Conservation (phyloP, 2,797 vertebrate genomes). For the Australoheros facetus region DNA sequence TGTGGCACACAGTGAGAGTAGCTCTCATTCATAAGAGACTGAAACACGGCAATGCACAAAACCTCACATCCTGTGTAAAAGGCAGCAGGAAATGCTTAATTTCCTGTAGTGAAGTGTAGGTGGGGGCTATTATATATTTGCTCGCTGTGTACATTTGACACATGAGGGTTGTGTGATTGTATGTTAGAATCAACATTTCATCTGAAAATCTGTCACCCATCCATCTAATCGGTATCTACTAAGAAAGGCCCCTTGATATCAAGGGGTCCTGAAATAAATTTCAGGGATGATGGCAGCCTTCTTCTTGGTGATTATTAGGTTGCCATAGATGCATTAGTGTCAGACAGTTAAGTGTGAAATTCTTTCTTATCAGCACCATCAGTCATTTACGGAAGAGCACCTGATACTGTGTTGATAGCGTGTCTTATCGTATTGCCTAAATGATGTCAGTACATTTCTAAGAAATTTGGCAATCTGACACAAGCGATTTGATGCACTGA, state of each 20-base stretch:
- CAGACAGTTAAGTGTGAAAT: slow-evolving; percentile 7
- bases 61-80: slow-evolving; percentile 74
- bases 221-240: background rate
- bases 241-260: background rate
- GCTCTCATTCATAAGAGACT: slow-evolving; percentile 76
- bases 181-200: slow-evolving; percentile 13
- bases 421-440: slow-evolving; percentile 2
- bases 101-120: slow-evolving; percentile 73
- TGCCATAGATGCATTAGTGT: background rate
- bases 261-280: no score
- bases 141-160: slow-evolving; percentile 25
- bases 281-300: background rate
- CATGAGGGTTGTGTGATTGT: slow-evolving; percentile 4
- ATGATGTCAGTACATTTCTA: slow-evolving; percentile 42
- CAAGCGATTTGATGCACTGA: slow-evolving; percentile 8
- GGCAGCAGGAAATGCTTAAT: slow-evolving; percentile 72
- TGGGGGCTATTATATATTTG: slow-evolving; percentile 49
- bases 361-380: slow-evolving; percentile 1
- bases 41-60: slow-evolving; percentile 65
- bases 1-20: slow-evolving; percentile 64
- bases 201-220: background rate
- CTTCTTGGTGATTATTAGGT: background rate
- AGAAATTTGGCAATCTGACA: slow-evolving; percentile 18
- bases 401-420: slow-evolving; percentile 10
- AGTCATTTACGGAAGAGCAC: background rate